phyloP scores from a whole-genome alignment of 2,113 vertebrate species.

The Gobiocypris rarus region DNA sequence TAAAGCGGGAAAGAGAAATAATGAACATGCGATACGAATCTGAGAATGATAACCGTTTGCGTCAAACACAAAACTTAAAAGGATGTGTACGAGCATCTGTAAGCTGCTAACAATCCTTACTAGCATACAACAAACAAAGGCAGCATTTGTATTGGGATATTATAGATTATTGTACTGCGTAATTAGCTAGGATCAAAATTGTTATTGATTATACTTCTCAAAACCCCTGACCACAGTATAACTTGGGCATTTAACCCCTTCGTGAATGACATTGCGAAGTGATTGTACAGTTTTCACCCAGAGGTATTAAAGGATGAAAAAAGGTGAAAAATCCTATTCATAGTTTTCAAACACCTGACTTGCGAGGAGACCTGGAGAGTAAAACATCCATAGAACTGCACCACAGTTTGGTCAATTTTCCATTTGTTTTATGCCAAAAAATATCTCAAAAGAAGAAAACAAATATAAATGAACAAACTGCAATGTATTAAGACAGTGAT shows the following conservation, averaged over 20 bases:
- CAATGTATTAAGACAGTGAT: not conserved
- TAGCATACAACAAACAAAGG: not conserved
- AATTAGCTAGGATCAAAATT: not conserved
- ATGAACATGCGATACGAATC: constrained; percentile 46
- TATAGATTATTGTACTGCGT: not conserved
- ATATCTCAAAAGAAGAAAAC: not conserved
- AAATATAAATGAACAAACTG: not conserved
- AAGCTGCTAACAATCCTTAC: constrained; percentile 24
- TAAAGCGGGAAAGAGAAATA: constrained; percentile 35
- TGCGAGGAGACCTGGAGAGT: not conserved
- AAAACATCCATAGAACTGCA: not conserved
- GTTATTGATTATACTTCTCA: not conserved
- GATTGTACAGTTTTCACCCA: not conserved
- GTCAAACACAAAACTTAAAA: constrained; percentile 46
- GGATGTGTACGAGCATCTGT: not conserved
- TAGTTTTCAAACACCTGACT: not conserved
- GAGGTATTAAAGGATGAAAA: not conserved
- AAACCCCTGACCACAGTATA: not conserved
- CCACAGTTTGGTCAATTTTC: not conserved
- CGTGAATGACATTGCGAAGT: not conserved
- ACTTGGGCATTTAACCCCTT: not conserved
- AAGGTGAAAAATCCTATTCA: not conserved
- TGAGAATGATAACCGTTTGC: constrained; percentile 31
- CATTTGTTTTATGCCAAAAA: not conserved
- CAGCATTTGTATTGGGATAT: not conserved